phyloP scores from a whole-genome alignment of 2,113 vertebrate species.

The Hystrix cristata region DNA sequence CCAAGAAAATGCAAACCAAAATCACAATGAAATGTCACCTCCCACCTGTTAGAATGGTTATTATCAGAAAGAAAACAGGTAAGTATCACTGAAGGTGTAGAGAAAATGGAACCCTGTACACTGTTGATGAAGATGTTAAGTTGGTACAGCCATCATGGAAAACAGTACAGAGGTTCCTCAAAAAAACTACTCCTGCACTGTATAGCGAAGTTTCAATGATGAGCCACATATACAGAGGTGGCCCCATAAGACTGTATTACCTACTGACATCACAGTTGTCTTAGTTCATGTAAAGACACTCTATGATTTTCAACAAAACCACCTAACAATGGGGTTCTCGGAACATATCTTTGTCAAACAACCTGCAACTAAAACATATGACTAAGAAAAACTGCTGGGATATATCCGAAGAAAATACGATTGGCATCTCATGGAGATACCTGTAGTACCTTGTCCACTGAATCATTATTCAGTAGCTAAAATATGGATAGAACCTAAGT shows the following conservation, averaged over 20 bases:
- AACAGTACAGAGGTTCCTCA: background rate
- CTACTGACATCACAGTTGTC: too few relatives aligned
- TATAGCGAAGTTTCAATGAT: background rate
- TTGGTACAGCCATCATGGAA: background rate
- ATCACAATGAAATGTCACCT: background rate
- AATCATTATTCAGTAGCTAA: background rate
- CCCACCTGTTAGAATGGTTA: background rate
- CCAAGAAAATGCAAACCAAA: background rate
- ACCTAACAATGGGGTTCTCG: too few relatives aligned
- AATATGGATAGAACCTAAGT: background rate
- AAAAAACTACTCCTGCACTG: background rate
- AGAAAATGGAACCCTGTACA: background rate
- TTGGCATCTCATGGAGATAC: too few relatives aligned
- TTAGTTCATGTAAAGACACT: background rate
- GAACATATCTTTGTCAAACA: background rate
- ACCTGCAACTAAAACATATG: background rate
- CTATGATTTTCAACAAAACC: background rate
- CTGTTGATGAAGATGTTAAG: background rate
- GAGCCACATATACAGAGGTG: background rate
- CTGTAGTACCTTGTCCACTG: background rate
- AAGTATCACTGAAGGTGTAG: accelerated
- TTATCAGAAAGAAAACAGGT: background rate
- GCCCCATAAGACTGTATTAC: too few relatives aligned
- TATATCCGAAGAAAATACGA: background rate
- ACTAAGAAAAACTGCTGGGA: background rate